Percentiles rank a stretch among this genome's conserved stretches.
Conservation (phyloP, 2,113 vertebrate species). For the Tachysurus vachellii region DNA sequence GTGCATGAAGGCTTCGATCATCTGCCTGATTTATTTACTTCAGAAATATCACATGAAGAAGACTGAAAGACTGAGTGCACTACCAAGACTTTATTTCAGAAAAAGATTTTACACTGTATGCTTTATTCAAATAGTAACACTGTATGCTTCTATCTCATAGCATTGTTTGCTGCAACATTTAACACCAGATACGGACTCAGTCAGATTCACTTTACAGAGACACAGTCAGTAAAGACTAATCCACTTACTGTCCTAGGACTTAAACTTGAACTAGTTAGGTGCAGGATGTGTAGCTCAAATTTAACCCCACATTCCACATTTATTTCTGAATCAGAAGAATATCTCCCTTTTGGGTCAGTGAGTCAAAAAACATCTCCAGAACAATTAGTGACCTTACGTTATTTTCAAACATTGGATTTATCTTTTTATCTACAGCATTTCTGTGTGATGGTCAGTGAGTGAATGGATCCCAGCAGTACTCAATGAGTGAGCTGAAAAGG, state of each 20-base stretch:
- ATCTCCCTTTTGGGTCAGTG: neutral
- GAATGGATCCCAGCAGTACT: neutral
- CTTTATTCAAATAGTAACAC: neutral
- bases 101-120: neutral
- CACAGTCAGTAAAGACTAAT: neutral
- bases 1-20: constrained; percentile 48
- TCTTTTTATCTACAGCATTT: neutral
- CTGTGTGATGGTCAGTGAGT: neutral
- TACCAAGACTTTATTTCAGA: neutral
- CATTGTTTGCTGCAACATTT: neutral
- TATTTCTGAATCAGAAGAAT: neutral
- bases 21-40: constrained; percentile 50
- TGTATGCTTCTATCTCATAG: neutral
- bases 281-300: neutral
- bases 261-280: neutral
- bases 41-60: neutral
- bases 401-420: neutral
- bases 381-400: neutral
- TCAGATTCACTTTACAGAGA: neutral
- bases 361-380: neutral
- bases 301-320: neutral
- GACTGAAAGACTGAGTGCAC: neutral
- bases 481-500: neutral
- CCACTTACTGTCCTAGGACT: neutral
- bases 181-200: neutral